Conservation (phyloP, 2,888 invertebrate genomes). For the Hemaris fuciformis region DNA sequence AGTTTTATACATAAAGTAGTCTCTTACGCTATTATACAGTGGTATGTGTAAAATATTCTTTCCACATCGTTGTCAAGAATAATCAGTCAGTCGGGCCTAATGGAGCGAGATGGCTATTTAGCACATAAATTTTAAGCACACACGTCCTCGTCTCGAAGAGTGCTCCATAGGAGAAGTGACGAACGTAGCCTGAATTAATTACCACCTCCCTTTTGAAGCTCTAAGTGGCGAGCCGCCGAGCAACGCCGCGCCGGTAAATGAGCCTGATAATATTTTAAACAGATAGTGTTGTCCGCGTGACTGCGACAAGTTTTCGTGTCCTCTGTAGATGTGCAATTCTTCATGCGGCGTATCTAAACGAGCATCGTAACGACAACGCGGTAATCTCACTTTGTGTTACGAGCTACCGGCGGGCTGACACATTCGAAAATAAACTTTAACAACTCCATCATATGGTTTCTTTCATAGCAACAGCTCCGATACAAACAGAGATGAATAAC, state of each 20-base stretch:
- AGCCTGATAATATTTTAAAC: not conserved
- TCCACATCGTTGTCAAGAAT: too few species aligned
- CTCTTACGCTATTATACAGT: too few species aligned
- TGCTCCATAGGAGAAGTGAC: not conserved
- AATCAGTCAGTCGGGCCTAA: not conserved
- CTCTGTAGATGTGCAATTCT: conserved; percentile 72
- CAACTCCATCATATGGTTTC: conserved; percentile 22
- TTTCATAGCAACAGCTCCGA: conserved; percentile 23
- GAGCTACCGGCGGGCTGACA: conserved; percentile 33
- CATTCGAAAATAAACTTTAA: conserved; percentile 45
- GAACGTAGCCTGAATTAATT: not conserved
- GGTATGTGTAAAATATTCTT: too few species aligned
- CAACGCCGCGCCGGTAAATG: not conserved
- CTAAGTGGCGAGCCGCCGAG: not conserved
- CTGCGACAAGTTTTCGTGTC: conserved; percentile 51
- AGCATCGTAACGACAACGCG: conserved; percentile 75
- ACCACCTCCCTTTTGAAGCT: not conserved
- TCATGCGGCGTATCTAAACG: conserved; percentile 77
- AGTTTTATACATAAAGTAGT: too few species aligned
- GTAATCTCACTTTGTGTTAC: conserved; percentile 68
- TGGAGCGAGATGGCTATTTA: not conserved
- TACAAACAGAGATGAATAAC: conserved; percentile 43
- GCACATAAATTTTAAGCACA: not conserved
- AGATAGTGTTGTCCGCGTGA: conserved; percentile 26
- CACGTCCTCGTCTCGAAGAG: not conserved